A percentile compares a stretch with the other conserved stretches of the same genome.
phyloP scores from a whole-genome alignment of 2,797 vertebrate genomes.

The Sphenodon punctatus region DNA sequence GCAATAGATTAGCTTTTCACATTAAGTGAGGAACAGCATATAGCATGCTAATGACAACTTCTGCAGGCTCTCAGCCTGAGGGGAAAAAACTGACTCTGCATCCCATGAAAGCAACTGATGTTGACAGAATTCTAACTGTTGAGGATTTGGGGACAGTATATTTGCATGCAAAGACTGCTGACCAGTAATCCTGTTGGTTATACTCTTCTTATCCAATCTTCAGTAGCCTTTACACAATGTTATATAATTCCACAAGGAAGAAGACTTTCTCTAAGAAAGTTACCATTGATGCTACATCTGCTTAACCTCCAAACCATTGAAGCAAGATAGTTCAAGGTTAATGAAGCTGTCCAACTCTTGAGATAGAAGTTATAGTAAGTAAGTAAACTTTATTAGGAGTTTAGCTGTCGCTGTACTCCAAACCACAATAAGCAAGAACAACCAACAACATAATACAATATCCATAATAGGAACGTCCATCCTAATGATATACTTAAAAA shows the following conservation, averaged over 20 bases:
- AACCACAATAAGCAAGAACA: no score
- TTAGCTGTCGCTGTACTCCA: no score
- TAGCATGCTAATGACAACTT: neutral
- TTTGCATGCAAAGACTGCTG: neutral
- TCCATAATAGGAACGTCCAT: no score
- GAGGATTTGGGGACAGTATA: neutral
- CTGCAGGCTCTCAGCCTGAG: neutral
- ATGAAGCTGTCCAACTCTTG: neutral
- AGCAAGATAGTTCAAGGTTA: neutral
- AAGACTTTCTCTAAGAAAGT: neutral
- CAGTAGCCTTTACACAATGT: neutral
- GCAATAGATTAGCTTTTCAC: neutral
- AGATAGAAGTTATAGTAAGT: neutral
- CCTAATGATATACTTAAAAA: no score
- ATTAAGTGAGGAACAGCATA: no score
- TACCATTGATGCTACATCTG: neutral
- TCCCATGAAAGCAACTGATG: neutral
- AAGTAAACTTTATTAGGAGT: no score
- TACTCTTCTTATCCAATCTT: neutral
- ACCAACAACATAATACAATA: no score
- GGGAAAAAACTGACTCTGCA: neutral
- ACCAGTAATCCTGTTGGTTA: neutral
- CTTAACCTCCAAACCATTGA: neutral
- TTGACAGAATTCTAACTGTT: neutral
- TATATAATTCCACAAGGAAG: neutral